Evolutionary conservation across 2,797 vertebrate species (phyloP).

Genomic region (Hozukius guyotensis): DNA sequence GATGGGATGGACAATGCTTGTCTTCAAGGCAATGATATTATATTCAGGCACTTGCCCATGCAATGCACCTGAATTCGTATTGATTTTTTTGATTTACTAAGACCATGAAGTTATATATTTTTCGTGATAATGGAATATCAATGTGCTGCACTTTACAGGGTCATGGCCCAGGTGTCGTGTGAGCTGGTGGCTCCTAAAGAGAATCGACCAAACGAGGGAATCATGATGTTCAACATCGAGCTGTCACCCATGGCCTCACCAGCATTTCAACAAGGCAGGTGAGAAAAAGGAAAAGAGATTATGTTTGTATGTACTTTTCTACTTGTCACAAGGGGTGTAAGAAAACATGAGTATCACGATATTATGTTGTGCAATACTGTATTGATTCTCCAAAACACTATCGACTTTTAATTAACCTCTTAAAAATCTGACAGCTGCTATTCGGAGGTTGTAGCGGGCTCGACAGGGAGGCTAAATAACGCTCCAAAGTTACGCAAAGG

Average conservation of each 20-base stretch:
- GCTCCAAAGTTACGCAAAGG: too few relatives aligned
- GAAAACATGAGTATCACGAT: too few relatives aligned
- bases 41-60: not conserved
- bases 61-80: not conserved
- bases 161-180: conserved; percentile 95
- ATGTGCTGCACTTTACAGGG: conserved; percentile 75
- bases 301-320: not conserved
- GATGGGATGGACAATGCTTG: not conserved
- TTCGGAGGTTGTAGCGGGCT: too few relatives aligned
- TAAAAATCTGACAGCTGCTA: too few relatives aligned
- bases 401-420: too few relatives aligned
- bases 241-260: conserved; percentile 96
- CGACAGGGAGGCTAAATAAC: too few relatives aligned
- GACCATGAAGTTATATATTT: not conserved
- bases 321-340: not conserved
- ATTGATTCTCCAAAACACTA: too few relatives aligned
- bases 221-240: conserved; percentile 95
- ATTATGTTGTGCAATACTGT: too few relatives aligned
- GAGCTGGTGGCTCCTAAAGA: conserved; percentile 94
- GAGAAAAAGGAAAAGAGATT: not conserved
- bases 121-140: not conserved
- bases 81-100: not conserved
- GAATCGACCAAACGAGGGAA: conserved; percentile 92
- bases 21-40: not conserved
- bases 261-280: conserved; percentile 94